Base-by-base conservation (phyloP, 2,888 invertebrate genomes). In the Corythucha ciliata region DNA sequence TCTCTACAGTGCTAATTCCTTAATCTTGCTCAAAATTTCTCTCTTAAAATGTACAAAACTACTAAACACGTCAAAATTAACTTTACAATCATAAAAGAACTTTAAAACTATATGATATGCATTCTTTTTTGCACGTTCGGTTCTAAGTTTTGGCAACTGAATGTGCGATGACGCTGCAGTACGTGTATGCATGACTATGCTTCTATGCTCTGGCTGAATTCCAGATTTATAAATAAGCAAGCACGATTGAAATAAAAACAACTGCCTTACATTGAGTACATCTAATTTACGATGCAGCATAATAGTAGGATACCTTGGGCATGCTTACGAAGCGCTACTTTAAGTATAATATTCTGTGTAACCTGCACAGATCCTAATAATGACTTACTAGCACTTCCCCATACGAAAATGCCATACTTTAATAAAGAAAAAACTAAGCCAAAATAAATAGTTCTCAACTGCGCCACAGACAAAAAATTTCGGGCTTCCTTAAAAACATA, bases 401-500 rank as follows among this genome's bases (percentile, higher is more conserved):
- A 44, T 16, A 44, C 44, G 16, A 44, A 12, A 18, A 45, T 33
- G 22, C 45, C 32, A 16, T 32, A 32, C 14, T 45, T 45, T 7
- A 45, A 21, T 24, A 32, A 32, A 45, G 32, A 32, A 45, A 45
- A 45, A 42, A n/a, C 5, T 32, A 32, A 32, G 16, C 20, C 45
- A 32, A 33, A 20, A 16, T 32, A 45, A 45, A 45, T 45, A 1
- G 45, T 45, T 32, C 29, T 45, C 32, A 12, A 8, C 32, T 10
- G 18, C 33, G 22, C 32, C 20, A 32, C 4, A 18, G 45, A 45
- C 21, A 32, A 12, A 21, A 45, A 45, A 24, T 44, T 44, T 27
- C 45, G 45, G n/a, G 45, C 21, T 32, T 14, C 29, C 22, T 45
- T 45, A 32, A 45, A 45, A 45, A 21, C 45, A 45, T 44, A 18